Conservation (phyloP, 2,113 vertebrate genomes). For the Bos indicus region DNA sequence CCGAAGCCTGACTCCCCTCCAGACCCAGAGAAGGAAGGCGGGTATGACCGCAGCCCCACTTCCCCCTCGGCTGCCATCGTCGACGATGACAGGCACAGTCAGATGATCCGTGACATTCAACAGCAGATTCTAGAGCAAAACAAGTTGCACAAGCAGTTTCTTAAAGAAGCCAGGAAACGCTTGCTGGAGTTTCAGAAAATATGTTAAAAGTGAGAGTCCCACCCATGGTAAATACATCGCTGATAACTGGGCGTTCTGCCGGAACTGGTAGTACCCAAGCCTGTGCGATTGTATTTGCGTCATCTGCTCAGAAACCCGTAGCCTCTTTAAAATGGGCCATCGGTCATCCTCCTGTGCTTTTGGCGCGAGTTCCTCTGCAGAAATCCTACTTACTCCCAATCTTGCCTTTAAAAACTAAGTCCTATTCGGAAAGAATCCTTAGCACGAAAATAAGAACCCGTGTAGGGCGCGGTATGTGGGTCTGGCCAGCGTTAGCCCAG, state of each 20-base stretch:
- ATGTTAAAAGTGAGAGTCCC: not conserved
- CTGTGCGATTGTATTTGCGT: not conserved
- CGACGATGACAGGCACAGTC: not conserved
- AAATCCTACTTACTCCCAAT: fast-evolving
- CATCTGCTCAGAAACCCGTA: fast-evolving
- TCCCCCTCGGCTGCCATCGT: fast-evolving
- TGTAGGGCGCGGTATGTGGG: fast-evolving
- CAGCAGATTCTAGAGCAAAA: conserved; percentile 45
- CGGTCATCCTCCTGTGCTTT: fast-evolving
- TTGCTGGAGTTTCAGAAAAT: conserved; percentile 54
- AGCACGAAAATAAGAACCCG: fast-evolving
- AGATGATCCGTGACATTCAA: conserved; percentile 2
- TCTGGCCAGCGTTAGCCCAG: fast-evolving
- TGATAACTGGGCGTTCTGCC: not conserved
- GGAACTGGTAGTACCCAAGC: fast-evolving
- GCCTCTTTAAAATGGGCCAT: not conserved
- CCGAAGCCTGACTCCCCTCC: not conserved
- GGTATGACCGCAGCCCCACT: fast-evolving
- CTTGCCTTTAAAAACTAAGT: not conserved
- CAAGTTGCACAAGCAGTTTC: conserved; percentile 48
- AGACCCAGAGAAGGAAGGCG: fast-evolving
- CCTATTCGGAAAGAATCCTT: not conserved
- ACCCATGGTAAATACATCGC: not conserved
- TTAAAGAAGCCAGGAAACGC: conserved; percentile 54
- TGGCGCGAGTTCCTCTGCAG: not conserved